Base-by-base conservation (phyloP, 2,113 vertebrate species). In the Dicaeum eximium region DNA sequence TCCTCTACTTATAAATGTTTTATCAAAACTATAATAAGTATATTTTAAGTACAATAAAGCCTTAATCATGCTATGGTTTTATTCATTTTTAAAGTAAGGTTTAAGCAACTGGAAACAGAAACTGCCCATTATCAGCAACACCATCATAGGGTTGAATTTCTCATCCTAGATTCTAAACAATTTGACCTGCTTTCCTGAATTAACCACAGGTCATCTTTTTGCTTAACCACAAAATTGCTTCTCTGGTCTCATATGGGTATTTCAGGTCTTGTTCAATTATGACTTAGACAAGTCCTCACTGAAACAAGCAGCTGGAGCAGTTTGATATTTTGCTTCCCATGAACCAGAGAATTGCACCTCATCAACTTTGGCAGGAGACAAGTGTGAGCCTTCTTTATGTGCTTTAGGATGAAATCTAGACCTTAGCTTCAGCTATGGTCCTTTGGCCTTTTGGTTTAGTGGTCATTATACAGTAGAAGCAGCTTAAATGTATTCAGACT, bases 191-290 rank as follows among this genome's bases (percentile, higher is more conserved):
- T 90, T 93, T 94, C 82, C 88, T 92, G 74, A 73, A 33, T 66
- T 90, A 92, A 83, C 71, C 67, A 92, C 62, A 72, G 73, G 70
- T 85, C 70, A 91, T 75, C 57, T 75, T 84, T 78, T 90, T 67
- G 45, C 67, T 88, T 86, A 73, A 83, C 79, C 75, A 92, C 71
- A 80, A 66, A 40, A 35, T 77, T 83, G 53, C 80, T 93, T 83
- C 82, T 80, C 58, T n/a, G 1, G 58, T 92, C 71, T 93, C 71
- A 56, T 35, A 77, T 62, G 82, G 35, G 54, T 94, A 58, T 94
- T 83, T 93, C 42, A 86, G 74, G 50, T 73, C 71, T 93, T 92
- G 71, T 69, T 90, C 82, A 86, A 23, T 92, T 88, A 90, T 42
- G n/a, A 6, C 12, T 91, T 67, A 75, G 38, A 45, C 70, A 54